Percentiles rank a stretch among this genome's conserved stretches.
These are phyloP conservation scores for Hartigia nigra DNA, from an alignment of 2,888 invertebrate genomes.

Conservation along the genomic window DNA sequence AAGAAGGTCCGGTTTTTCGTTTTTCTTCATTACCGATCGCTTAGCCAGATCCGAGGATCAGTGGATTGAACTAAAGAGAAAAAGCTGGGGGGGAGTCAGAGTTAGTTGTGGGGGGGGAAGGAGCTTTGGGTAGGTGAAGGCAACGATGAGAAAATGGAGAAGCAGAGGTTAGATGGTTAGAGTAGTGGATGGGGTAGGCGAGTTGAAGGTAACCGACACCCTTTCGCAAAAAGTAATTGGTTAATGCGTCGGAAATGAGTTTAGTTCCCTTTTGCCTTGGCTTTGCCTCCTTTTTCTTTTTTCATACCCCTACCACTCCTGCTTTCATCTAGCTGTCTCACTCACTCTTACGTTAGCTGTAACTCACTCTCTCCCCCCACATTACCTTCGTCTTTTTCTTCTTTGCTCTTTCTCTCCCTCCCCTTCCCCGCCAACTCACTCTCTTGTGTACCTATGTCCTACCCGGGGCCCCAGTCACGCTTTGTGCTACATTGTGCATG, in stretches of 20 bases:
- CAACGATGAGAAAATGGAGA: slow-evolving; percentile 26
- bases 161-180: slow-evolving; percentile 20
- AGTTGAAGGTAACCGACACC: slow-evolving; percentile 61
- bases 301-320: too few species aligned
- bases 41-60: slow-evolving; percentile 23
- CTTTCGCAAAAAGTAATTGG: slow-evolving; percentile 65
- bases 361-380: slow-evolving; percentile 22
- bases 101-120: slow-evolving; percentile 14
- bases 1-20: slow-evolving; percentile 28
- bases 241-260: slow-evolving; percentile 66
- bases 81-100: slow-evolving; percentile 23
- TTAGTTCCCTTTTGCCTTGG: slow-evolving; percentile 60
- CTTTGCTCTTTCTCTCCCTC: slow-evolving; percentile 17
- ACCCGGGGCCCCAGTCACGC: slow-evolving; percentile 48
- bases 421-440: slow-evolving; percentile 37
- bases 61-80: slow-evolving; percentile 43
- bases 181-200: slow-evolving; percentile 30
- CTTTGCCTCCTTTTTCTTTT: slow-evolving; percentile 37
- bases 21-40: slow-evolving; percentile 47
- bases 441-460: slow-evolving; percentile 56
- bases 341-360: slow-evolving; percentile 44
- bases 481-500: slow-evolving; percentile 53
- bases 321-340: slow-evolving; percentile 28
- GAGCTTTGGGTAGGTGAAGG: slow-evolving; percentile 4
- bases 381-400: too few species aligned